phyloP scores from a whole-genome alignment of 37 sponge, comb jelly and placozoan genomes.

The Oopsacas minuta region DNA sequence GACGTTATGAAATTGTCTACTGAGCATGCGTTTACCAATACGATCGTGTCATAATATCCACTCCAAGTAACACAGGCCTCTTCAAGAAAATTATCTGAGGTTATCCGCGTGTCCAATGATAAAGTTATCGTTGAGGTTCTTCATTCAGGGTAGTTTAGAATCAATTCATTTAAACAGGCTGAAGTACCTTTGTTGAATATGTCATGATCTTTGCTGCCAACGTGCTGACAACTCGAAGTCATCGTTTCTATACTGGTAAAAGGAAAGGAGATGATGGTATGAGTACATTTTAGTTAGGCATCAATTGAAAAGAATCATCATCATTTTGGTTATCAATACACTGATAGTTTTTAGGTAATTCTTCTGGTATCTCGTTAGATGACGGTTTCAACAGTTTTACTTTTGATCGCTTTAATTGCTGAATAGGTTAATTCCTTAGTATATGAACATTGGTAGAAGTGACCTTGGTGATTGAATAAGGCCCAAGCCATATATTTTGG shows the following conservation, averaged over 20 bases:
- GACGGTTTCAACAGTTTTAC: neutral
- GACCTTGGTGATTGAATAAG: neutral
- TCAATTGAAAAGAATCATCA: neutral
- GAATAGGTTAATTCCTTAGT: neutral
- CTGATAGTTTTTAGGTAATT: neutral
- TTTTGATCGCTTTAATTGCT: neutral
- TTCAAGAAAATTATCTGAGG: neutral
- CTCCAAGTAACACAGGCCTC: neutral
- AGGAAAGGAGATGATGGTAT: neutral
- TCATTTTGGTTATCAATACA: neutral
- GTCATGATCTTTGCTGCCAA: neutral
- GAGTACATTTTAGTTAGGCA: neutral
- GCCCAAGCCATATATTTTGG: neutral
- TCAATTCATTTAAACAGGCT: neutral
- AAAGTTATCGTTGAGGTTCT: neutral
- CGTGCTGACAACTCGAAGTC: neutral
- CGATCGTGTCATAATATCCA: neutral
- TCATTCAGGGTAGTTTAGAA: neutral
- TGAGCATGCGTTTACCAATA: neutral
- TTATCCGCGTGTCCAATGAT: neutral
- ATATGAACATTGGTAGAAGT: neutral
- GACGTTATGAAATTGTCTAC: neutral
- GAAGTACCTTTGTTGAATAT: neutral
- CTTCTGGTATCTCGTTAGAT: neutral
- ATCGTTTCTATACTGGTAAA: neutral